A percentile compares a stretch with the other conserved stretches of the same genome.
Conservation (phyloP, 1,140 invertebrate species). For the Bathynomus jamesi region DNA sequence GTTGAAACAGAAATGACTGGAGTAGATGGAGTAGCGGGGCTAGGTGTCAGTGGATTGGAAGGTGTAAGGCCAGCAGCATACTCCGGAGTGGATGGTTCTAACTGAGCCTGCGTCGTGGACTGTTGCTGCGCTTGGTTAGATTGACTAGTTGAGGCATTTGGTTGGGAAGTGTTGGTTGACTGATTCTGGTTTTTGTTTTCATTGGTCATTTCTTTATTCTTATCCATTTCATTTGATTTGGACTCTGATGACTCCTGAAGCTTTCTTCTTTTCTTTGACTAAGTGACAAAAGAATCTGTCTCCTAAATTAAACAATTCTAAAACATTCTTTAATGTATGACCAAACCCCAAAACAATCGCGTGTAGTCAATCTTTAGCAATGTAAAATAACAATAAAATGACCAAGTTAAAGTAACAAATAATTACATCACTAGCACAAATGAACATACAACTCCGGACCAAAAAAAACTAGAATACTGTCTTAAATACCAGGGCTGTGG, state of each 20-base stretch:
- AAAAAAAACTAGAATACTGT: too few relatives aligned
- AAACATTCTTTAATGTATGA: too few relatives aligned
- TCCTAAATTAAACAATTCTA: too few relatives aligned
- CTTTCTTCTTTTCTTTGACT: slow-evolving; percentile 55
- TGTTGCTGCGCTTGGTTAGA: slow-evolving; percentile 30
- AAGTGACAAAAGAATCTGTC: too few relatives aligned
- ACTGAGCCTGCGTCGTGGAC: not conserved
- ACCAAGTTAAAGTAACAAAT: too few relatives aligned
- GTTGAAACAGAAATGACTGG: slow-evolving; percentile 14
- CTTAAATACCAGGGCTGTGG: too few relatives aligned
- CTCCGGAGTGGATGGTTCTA: slow-evolving; percentile 53
- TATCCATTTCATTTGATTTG: slow-evolving; percentile 29
- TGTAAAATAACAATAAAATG: too few relatives aligned
- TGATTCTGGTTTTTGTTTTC: slow-evolving; percentile 36
- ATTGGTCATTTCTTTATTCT: slow-evolving; percentile 40
- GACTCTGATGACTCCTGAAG: slow-evolving; percentile 46
- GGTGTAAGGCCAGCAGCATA: slow-evolving; percentile 65
- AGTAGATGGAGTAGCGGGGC: slow-evolving; percentile 24
- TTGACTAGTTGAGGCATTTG: slow-evolving; percentile 37
- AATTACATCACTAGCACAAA: too few relatives aligned
- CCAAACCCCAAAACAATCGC: too few relatives aligned
- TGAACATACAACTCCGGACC: too few relatives aligned
- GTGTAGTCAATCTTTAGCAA: too few relatives aligned
- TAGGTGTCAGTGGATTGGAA: slow-evolving; percentile 43
- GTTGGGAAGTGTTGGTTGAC: slow-evolving; percentile 43